phyloP scores from a whole-genome alignment of 2,113 vertebrate species.

The Camelus bactrianus region DNA sequence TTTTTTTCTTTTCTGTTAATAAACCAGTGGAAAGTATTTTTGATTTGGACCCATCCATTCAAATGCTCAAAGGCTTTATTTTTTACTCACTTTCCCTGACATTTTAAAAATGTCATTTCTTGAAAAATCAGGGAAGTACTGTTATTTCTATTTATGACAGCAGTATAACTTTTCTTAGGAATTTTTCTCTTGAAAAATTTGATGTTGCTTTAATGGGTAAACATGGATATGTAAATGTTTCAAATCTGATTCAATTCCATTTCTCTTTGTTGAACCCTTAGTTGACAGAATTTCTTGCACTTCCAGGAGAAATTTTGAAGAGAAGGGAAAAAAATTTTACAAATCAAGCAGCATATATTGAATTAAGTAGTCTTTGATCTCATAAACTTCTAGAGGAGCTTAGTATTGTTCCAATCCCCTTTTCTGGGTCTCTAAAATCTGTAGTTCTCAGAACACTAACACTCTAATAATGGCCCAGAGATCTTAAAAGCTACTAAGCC shows the following conservation, averaged over 20 bases:
- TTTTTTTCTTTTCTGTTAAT: conserved; percentile 23
- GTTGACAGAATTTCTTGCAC: not conserved
- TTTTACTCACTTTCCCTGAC: conserved; percentile 27
- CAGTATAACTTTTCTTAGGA: conserved; percentile 19
- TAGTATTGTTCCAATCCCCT: not conserved
- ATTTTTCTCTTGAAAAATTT: conserved; percentile 51
- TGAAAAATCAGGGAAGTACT: conserved; percentile 12
- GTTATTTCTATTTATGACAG: conserved; percentile 35
- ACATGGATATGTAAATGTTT: not conserved
- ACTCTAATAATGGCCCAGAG: not conserved
- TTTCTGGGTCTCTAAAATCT: not conserved
- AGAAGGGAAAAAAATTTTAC: not conserved
- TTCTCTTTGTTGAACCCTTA: not conserved
- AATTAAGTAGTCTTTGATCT: conserved; percentile 24
- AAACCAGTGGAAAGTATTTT: not conserved
- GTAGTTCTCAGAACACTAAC: not conserved
- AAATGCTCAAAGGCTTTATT: conserved; percentile 49
- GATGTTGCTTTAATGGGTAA: conserved; percentile 26
- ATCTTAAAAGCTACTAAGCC: not conserved
- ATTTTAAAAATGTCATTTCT: conserved; percentile 51
- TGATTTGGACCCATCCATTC: not conserved
- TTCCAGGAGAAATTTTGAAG: conserved; percentile 41
- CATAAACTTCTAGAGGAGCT: conserved; percentile 1
- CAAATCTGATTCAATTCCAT: not conserved
- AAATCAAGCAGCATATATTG: conserved; percentile 43